Percentiles rank a stretch among this genome's conserved stretches.
Evolutionary conservation across 2,888 invertebrate species (phyloP).

Genomic region (Maniola hyperantus): DNA sequence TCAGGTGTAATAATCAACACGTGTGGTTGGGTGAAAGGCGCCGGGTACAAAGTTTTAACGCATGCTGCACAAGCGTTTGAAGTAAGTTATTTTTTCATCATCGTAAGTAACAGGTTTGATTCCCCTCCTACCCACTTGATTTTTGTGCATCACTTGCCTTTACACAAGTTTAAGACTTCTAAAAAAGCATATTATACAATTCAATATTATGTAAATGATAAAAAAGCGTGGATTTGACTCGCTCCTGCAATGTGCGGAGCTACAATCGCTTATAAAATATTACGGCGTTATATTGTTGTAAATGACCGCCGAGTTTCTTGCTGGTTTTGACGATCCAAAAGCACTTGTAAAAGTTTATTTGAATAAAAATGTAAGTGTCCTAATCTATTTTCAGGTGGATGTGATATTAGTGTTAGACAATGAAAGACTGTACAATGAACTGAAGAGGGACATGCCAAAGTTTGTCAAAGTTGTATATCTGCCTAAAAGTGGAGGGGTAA

Average conservation of each 20-base stretch:
- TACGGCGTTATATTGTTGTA: too few species aligned
- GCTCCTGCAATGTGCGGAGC: too few species aligned
- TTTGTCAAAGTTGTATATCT: constrained; percentile 96
- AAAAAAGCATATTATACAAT: too few species aligned
- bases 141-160: too few species aligned
- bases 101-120: not conserved
- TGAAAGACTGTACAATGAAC: constrained; percentile 96
- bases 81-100: constrained; percentile 49
- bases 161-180: too few species aligned
- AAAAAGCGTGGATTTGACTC: too few species aligned
- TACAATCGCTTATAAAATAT: too few species aligned
- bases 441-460: constrained; percentile 95
- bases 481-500: constrained; percentile 98
- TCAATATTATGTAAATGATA: too few species aligned
- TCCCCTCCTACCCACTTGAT: not conserved
- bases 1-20: constrained; percentile 98
- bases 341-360: not conserved
- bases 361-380: constrained; percentile 20
- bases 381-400: constrained; percentile 91
- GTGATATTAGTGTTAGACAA: constrained; percentile 97
- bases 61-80: constrained; percentile 97
- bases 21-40: constrained; percentile 97
- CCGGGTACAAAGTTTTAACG: constrained; percentile 93
- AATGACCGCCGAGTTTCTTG: too few species aligned
- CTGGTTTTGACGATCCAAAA: too few species aligned